These are phyloP conservation scores for Sebastes baramenuke DNA, from an alignment of 2,797 vertebrate genomes.

Conservation along the genomic window DNA sequence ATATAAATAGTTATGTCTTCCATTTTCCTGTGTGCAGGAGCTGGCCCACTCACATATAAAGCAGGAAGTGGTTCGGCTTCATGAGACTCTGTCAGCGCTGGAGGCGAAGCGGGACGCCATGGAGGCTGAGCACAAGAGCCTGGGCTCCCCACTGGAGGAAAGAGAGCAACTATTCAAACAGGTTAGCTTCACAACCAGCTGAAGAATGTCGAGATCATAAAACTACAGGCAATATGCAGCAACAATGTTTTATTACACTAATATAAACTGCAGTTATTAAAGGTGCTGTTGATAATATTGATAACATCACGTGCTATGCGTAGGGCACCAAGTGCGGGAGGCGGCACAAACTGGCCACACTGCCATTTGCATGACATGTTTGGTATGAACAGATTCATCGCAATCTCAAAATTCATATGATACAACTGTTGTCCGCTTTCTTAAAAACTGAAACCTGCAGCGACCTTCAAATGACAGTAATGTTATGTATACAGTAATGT, in stretches of 20 bases:
- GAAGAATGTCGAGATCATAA: background rate
- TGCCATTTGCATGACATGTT: too few relatives aligned
- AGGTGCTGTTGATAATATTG: background rate
- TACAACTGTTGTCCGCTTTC: too few relatives aligned
- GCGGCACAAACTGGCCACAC: too few relatives aligned
- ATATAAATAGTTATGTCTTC: background rate
- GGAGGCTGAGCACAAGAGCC: constrained; percentile 89
- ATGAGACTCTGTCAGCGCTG: constrained; percentile 86
- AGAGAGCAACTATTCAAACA: constrained; percentile 91
- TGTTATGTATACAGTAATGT: too few relatives aligned
- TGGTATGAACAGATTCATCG: too few relatives aligned
- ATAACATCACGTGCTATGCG: too few relatives aligned
- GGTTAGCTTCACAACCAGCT: constrained; percentile 66
- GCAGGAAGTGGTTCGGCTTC: constrained; percentile 87
- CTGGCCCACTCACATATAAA: constrained; percentile 89
- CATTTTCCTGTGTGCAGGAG: constrained; percentile 79
- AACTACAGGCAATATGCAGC: background rate
- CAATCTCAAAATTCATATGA: too few relatives aligned
- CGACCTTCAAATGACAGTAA: too few relatives aligned
- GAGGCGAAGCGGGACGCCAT: constrained; percentile 86
- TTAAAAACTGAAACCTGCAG: accelerated
- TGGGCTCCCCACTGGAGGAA: constrained; percentile 92
- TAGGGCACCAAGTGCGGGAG: too few relatives aligned
- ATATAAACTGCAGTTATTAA: background rate
- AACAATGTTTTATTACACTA: background rate